phyloP scores from a whole-genome alignment of 2,113 vertebrate genomes.

The Paradisaea rubra region DNA sequence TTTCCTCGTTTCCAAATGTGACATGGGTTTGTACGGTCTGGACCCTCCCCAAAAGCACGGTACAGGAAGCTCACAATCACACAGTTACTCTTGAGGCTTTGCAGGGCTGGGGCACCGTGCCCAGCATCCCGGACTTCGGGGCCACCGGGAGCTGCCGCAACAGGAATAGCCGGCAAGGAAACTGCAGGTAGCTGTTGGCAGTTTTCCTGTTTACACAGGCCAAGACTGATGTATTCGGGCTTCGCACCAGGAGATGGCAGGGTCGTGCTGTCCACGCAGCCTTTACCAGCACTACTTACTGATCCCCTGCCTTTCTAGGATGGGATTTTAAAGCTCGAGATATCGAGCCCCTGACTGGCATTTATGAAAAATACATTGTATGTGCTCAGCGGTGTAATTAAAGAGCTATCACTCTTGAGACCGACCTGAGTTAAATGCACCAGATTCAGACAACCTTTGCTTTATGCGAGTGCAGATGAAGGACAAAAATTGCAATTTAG shows the following conservation, averaged over 20 bases:
- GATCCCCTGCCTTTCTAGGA: not conserved
- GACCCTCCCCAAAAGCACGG: not conserved
- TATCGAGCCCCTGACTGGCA: not conserved
- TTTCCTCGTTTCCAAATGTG: not conserved
- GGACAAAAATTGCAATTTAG: not conserved
- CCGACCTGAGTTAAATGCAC: not conserved
- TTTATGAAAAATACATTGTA: not conserved
- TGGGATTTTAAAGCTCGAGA: not conserved
- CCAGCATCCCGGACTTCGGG: not conserved
- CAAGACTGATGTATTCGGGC: not conserved
- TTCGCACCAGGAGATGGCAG: constrained; percentile 57
- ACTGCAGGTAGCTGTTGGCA: not conserved
- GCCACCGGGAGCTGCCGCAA: rapidly evolving
- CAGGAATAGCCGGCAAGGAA: not conserved
- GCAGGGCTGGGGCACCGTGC: not conserved
- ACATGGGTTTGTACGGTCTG: not conserved
- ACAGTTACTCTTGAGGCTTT: not conserved
- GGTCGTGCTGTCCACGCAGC: not conserved
- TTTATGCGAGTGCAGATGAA: not conserved
- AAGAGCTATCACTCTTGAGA: not conserved
- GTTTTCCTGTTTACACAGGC: rapidly evolving
- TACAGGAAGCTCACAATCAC: rapidly evolving
- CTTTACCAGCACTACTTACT: rapidly evolving
- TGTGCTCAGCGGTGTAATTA: not conserved
- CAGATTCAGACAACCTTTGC: not conserved